Conservation (phyloP, 2,888 invertebrate genomes). For the Orchestes rusci region DNA sequence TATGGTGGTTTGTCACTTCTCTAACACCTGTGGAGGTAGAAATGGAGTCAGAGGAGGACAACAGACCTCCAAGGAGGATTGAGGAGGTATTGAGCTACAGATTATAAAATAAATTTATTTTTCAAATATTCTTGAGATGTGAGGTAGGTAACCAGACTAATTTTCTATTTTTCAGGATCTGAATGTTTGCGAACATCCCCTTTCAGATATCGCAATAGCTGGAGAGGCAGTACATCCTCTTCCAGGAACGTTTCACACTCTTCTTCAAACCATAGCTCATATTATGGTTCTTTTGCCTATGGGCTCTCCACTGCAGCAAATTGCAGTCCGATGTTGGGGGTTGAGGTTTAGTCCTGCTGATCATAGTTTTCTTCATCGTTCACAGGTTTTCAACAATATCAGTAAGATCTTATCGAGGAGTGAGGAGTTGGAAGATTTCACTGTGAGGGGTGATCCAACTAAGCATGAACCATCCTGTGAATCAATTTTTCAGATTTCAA, state of each 20-base stretch:
- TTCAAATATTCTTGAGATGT: no score
- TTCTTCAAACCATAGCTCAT: constrained; percentile 87
- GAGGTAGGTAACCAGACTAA: no score
- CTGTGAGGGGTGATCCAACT: no score
- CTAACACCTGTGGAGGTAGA: constrained; percentile 55
- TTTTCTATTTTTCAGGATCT: constrained; percentile 26
- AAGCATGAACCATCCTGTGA: neutral
- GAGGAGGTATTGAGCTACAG: no score
- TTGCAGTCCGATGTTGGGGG: constrained; percentile 91
- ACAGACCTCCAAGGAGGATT: constrained; percentile 41
- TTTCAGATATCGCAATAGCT: constrained; percentile 71
- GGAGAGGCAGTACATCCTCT: constrained; percentile 61
- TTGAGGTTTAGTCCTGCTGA: constrained; percentile 83
- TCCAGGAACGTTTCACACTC: constrained; percentile 62
- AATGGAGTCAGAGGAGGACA: constrained; percentile 51
- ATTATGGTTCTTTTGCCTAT: constrained; percentile 82
- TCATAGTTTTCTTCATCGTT: constrained; percentile 80
- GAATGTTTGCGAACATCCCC: constrained; percentile 67
- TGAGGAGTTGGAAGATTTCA: constrained; percentile 67
- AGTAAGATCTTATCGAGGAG: constrained; percentile 91
- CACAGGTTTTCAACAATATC: constrained; percentile 83
- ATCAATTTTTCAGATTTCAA: constrained; percentile 36
- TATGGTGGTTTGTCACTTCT: constrained; percentile 95
- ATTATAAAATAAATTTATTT: no score
- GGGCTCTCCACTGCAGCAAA: constrained; percentile 81